These are phyloP conservation scores for Anniella stebbinsi DNA, from an alignment of 2,797 vertebrate species.

Conservation along the genomic window DNA sequence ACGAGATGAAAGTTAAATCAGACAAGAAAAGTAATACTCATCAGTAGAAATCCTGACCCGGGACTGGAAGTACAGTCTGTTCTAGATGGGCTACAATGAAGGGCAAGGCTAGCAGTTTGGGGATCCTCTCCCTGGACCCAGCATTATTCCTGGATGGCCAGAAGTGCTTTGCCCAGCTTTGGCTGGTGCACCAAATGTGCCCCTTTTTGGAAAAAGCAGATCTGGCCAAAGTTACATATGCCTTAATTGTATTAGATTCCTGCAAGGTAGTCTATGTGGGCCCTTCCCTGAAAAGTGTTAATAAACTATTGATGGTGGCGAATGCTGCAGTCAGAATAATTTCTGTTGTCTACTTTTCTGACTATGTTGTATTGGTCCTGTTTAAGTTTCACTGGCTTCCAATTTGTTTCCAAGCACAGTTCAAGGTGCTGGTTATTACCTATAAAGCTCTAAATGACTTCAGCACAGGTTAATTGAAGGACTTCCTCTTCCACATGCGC, in stretches of 20 bases:
- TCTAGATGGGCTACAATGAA: not conserved
- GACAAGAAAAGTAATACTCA: not conserved
- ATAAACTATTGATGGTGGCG: not conserved
- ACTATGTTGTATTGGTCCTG: not conserved
- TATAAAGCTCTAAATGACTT: not conserved
- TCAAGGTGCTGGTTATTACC: not conserved
- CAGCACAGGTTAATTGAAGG: not conserved
- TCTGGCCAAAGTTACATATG: not conserved
- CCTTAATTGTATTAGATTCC: not conserved
- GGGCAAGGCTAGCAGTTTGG: not conserved
- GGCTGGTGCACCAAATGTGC: not conserved
- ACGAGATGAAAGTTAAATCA: not conserved
- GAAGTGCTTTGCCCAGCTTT: not conserved
- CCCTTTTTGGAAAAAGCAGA: not conserved
- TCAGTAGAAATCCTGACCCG: not conserved
- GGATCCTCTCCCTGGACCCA: not conserved
- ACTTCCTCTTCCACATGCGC: not conserved
- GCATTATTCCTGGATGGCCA: not conserved
- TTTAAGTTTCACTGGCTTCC: not conserved
- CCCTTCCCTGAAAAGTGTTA: not conserved
- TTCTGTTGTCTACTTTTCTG: not conserved
- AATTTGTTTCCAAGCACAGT: not conserved
- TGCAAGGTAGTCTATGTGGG: not conserved
- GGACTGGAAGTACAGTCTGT: not conserved
- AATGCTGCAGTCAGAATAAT: not conserved